Percentiles rank a stretch among this genome's conserved stretches.
Conservation (phyloP, 1,140 invertebrate genomes). For the Drosophila mayri region DNA sequence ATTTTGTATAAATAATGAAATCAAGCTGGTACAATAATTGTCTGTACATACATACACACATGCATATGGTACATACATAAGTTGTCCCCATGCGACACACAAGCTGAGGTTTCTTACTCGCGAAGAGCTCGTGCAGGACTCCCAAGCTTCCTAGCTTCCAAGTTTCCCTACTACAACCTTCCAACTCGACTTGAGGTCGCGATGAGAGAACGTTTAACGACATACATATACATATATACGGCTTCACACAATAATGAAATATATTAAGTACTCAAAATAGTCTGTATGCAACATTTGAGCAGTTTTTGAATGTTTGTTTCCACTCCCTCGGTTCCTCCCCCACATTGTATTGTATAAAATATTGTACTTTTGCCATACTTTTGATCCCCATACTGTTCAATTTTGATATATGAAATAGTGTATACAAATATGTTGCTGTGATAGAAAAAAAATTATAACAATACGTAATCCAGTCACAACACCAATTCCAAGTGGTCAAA, state of each 20-base stretch:
- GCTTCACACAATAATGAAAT: conserved; percentile 35
- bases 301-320: conserved; percentile 30
- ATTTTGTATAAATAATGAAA: conserved; percentile 35
- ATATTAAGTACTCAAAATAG: conserved; percentile 28
- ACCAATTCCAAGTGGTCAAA: conserved; percentile 55
- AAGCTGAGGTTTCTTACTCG: conserved; percentile 35
- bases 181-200: conserved; percentile 9
- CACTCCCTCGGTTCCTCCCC: conserved; percentile 8
- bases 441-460: conserved; percentile 74
- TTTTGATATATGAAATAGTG: conserved; percentile 63
- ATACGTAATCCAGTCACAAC: conserved; percentile 75
- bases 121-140: conserved; percentile 1
- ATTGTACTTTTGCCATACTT: conserved; percentile 20
- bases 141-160: neutral
- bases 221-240: conserved; percentile 29
- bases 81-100: conserved; percentile 19
- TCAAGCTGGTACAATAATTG: conserved; percentile 24
- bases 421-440: conserved; percentile 81
- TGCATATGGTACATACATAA: conserved; percentile 23
- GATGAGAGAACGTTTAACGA: conserved; percentile 18
- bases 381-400: conserved; percentile 33
- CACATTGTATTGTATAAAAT: conserved; percentile 16
- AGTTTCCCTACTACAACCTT: neutral
- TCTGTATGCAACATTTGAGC: conserved; percentile 24
- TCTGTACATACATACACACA: conserved; percentile 29